Evolutionary conservation across 1,140 invertebrate genomes (phyloP).

Genomic region (Drosophila lowei): DNA sequence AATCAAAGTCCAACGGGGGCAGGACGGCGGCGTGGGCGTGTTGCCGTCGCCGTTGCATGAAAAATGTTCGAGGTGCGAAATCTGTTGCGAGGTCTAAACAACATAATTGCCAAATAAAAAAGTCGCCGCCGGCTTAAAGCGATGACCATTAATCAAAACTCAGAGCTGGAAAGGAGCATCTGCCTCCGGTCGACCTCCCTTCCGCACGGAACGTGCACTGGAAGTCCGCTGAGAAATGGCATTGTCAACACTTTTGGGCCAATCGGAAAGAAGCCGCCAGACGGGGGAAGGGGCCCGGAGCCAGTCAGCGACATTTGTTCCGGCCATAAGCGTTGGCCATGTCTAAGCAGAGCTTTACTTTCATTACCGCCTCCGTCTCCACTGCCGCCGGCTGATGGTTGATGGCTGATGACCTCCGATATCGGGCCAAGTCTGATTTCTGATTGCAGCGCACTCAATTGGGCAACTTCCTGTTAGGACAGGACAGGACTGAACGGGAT

Average conservation of each 20-base stretch:
- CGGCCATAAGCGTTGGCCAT: conserved; percentile 34
- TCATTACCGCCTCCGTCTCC: conserved; percentile 6
- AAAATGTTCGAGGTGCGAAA: conserved; percentile 79
- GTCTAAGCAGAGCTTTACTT: conserved; percentile 10
- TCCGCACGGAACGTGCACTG: background rate
- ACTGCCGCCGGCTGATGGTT: conserved; percentile 15
- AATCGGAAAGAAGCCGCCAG: conserved; percentile 46
- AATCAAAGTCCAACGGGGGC: conserved; percentile 60
- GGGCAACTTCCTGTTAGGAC: conserved; percentile 53
- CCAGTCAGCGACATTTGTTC: conserved; percentile 45
- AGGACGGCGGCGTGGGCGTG: conserved; percentile 10
- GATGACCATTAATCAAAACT: conserved; percentile 75
- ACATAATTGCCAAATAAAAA: conserved; percentile 81
- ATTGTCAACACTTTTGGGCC: conserved; percentile 74
- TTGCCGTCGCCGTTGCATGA: conserved; percentile 46
- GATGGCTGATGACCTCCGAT: conserved; percentile 44
- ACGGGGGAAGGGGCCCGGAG: conserved; percentile 13
- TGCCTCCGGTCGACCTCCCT: conserved; percentile 28
- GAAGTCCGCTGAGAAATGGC: conserved; percentile 51
- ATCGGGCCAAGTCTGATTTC: conserved; percentile 24
- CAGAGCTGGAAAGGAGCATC: conserved; percentile 35
- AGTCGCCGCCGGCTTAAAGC: conserved; percentile 66
- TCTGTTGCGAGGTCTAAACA: conserved; percentile 71
- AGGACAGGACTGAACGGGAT: background rate
- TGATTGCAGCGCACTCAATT: conserved; percentile 59